Percentiles rank a stretch among this genome's conserved stretches.
phyloP scores from a whole-genome alignment of 2,113 vertebrate species.

The Eurypyga helias region DNA sequence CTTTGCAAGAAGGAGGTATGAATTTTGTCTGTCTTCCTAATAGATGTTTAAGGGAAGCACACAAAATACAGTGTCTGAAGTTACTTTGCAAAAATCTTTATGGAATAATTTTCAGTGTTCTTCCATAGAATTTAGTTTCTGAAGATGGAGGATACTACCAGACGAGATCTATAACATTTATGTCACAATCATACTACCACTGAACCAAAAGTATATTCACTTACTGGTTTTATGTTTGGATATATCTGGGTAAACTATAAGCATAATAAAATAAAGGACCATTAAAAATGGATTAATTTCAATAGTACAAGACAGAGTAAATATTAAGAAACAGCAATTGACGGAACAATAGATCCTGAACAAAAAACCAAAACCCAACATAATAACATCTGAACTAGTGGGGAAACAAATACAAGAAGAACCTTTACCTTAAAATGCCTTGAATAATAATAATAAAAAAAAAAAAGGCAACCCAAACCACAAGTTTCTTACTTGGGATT shows the following conservation, averaged over 20 bases:
- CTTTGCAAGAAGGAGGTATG: background rate
- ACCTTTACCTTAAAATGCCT: background rate
- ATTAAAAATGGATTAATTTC: background rate
- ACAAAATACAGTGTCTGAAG: background rate
- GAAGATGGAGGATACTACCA: background rate
- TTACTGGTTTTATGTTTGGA: background rate
- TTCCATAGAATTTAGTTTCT: background rate
- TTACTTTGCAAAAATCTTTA: background rate
- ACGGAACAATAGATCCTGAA: fast-evolving
- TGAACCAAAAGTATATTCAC: background rate
- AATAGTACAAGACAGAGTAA: background rate
- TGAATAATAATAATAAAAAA: background rate
- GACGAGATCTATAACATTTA: fast-evolving
- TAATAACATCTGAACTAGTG: background rate
- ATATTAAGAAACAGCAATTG: background rate
- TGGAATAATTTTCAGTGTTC: background rate
- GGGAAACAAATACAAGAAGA: background rate
- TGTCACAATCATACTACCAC: no score
- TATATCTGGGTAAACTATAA: background rate
- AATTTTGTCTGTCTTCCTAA: background rate
- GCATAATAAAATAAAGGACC: background rate
- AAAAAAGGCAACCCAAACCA: fast-evolving
- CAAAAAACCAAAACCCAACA: background rate
- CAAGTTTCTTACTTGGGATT: background rate
- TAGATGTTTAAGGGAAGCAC: background rate